Evolutionary conservation across 2,797 vertebrate species (phyloP).

Genomic region (Lycodopsis pacificus): DNA sequence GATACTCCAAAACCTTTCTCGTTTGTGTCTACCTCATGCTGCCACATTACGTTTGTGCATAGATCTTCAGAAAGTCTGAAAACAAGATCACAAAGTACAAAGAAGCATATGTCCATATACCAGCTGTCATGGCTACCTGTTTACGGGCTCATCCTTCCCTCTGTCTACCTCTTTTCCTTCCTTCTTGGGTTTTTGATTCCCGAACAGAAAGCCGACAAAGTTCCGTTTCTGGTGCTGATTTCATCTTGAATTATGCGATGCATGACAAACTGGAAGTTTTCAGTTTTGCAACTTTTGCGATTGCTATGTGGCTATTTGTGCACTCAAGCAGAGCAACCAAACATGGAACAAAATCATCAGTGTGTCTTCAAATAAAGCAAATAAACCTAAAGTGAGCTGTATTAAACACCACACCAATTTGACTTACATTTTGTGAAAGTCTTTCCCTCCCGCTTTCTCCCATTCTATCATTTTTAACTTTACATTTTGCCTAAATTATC

Average conservation of each 20-base stretch:
- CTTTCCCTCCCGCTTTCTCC: not conserved
- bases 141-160: not conserved
- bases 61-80: constrained; percentile 8
- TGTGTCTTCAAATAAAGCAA: not conserved
- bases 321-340: not conserved
- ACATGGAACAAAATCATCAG: not conserved
- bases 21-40: constrained; percentile 3
- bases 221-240: not conserved
- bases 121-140: constrained; percentile 12
- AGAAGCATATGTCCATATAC: constrained; percentile 7
- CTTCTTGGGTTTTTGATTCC: not conserved
- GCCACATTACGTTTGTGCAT: not conserved
- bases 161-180: not conserved
- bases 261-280: not conserved
- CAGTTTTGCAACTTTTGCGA: not conserved
- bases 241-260: not conserved
- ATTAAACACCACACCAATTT: not conserved
- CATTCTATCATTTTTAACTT: not conserved
- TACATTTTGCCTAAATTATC: not conserved
- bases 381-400: not conserved
- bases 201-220: not conserved
- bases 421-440: not conserved
- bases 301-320: not conserved
- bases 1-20: not conserved
- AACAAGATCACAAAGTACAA: constrained; percentile 12